Base-by-base conservation (phyloP, 2,113 vertebrate species). In the Hassar affinis region DNA sequence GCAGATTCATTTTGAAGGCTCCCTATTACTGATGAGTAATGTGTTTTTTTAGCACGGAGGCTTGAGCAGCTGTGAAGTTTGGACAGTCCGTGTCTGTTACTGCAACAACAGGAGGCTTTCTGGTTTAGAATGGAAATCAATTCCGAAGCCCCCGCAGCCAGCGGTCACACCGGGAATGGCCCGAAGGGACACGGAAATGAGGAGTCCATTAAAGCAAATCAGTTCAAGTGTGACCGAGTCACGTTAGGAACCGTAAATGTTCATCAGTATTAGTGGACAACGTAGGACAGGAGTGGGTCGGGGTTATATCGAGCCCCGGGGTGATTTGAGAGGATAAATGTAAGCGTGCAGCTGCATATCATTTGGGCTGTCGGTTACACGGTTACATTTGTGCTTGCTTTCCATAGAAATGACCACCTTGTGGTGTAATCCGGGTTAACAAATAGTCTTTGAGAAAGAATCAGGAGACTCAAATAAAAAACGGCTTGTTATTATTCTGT, bases 21-120 rank as follows among this genome's bases (percentile, higher is more conserved):
- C 33, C 56, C 25, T 64, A 49, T 14, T n/a, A 42, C 6, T 42
- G 3, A 42, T 5, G 3, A 1, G 15, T 42, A 42, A 42, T 22
- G 12, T 47, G 69, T 22, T 45, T 69, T 35, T 10, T 6, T 14
- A 27, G 49, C 45, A 18, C 51, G 64, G 27, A 30, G 81, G 66
- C 81, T 85, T 79, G 82, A 85, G 88, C 79, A 79, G 61, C 72
- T 86, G 84, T 83, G 79, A 84, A 8, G 72, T 78, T 69, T 80
- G 54, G 8, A 74, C 68, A 79, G 74, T 85, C 82, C 75, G 61
- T 81, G 69, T 82, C 79, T 90, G 86, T 90, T 90, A 89, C 88
- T 93, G 89, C 90, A 90, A 90, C 91, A 90, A 82, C 87, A 83
- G 75, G 86, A 89, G 92, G 92, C 88, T 91, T 91, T 90, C 83